Evolutionary conservation across 2,888 invertebrate genomes (phyloP).

Genomic region (Aleiodes leptofemur): DNA sequence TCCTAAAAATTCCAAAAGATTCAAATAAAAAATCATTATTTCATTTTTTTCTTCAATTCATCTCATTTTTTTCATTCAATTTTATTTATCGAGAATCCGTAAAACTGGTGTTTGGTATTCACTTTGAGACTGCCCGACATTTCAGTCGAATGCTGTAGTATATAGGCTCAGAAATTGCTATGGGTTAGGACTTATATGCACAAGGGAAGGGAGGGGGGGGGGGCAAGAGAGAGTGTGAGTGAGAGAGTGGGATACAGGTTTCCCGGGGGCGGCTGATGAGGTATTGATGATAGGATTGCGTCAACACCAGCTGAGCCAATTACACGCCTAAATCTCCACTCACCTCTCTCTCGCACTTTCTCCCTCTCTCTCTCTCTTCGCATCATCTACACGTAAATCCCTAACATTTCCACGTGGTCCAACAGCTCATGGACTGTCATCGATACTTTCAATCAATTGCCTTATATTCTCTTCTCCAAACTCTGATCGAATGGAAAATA

Average conservation of each 20-base stretch:
- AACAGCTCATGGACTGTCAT: conserved; percentile 21
- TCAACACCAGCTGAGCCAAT: conserved; percentile 82
- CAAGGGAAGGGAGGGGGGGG: conserved; percentile 21
- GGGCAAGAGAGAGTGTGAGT: conserved; percentile 35
- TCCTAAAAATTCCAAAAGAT: too few relatives aligned
- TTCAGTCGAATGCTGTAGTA: conserved; percentile 18
- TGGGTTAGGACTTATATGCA: conserved; percentile 40
- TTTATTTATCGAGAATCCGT: conserved; percentile 1
- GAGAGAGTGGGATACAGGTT: conserved; percentile 70
- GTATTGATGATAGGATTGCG: conserved; percentile 80
- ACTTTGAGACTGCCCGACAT: conserved; percentile 25
- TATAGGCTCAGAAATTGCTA: conserved; percentile 11
- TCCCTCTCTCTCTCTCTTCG: conserved; percentile 42
- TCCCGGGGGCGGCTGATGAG: conserved; percentile 77
- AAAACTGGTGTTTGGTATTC: conserved; percentile 32
- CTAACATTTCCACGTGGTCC: conserved; percentile 23
- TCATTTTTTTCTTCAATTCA: background rate
- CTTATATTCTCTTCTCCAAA: conserved; percentile 11
- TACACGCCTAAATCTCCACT: conserved; percentile 76
- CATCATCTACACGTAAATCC: conserved; percentile 33
- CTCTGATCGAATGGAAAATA: conserved; percentile 27
- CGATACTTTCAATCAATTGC: conserved; percentile 19
- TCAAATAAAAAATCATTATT: background rate
- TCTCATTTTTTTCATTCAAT: background rate
- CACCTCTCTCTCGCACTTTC: conserved; percentile 49